Base-by-base conservation (phyloP, 2,888 invertebrate genomes). In the Cantharis nigra region DNA sequence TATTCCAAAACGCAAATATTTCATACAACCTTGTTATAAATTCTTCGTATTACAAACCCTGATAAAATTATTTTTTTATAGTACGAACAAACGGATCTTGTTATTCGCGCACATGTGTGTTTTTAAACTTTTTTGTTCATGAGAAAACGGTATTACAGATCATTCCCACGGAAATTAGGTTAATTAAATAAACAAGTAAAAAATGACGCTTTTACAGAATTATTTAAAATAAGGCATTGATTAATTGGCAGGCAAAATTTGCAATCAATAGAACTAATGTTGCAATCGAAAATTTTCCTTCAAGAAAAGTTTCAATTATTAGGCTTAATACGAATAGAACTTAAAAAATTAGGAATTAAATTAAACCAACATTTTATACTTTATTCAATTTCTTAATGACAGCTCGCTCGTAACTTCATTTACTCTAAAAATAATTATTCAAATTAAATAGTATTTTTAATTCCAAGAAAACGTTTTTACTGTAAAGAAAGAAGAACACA, bases 51-150 rank as follows among this genome's bases (percentile, higher is more conserved):
- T n/a, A n/a, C n/a, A 49, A n/a, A 49, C 49, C 49, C 49, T n/a
- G n/a, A 49, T 49, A 49, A n/a, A 49, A 49, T 49, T n/a, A 9
- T 49, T 49, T 26, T 49, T 49, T 49, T 49, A 67, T 23, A 18
- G 13, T 23, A 13, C 23, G n/a, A 67, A 3, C 65, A 67, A 26
- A 67, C 65, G 18, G 26, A 26, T 67, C 20, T 67, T 67, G 65
- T 67, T 20, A 67, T 67, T 67, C 65, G 65, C 65, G 26, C 65
- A 67, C 65, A 67, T 26, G 23, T 67, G 65, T 67, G 65, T 67
- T 67, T 67, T 67, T 23, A 9, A 67, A 26, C 26, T 67, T 67
- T 20, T 67, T 67, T n/a, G 65, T 11, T 7, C 26, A 14, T 67
- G 65, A 67, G 65, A 67, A 26, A 67, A 67, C 20, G 65, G 65